Evolutionary conservation across 2,113 vertebrate genomes (phyloP), one percentile per base, ranked within the genome.

Genomic region (Oreotrochilus melanogaster): DNA sequence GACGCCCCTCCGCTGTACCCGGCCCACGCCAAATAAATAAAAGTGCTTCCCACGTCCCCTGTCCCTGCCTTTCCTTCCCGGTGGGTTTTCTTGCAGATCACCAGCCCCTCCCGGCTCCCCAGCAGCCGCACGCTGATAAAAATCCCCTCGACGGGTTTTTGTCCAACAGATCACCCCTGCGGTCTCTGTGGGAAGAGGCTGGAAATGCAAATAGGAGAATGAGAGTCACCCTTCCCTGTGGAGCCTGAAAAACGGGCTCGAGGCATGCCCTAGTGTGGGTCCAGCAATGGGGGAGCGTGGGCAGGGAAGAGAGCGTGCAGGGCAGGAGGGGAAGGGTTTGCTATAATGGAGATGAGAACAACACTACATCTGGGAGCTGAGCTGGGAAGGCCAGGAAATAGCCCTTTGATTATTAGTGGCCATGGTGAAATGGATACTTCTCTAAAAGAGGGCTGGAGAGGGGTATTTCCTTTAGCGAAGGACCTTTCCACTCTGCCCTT

Each of bases 401-500:
- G 80, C 60, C 75, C 47, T 80, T 43, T 73, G 81, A 60, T 87
- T 92, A 90, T 84, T 58, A 89, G 86, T 87, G 93, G 73, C 90
- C 69, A 37, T 66, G 62, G 81, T 67, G 90, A 95, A 96, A 97
- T 87, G 88, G 86, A 90, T 91, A 84, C 78, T 76, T 58, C 28
- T 94, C 21, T 92, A 67, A 66, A 58, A 84, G 61, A 78, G 16
- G 22, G 39, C 15, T 64, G 56, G 83, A 47, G 74, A 69, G 48
- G 78, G 37, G 35, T 82, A 91, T 89, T 97, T 96, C 96, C 92
- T 91, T 87, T 64, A 92, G 74, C 53, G n/a, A 79, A 91, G 66
- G 86, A 89, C 94, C 88, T 96, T 96, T 93, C 92, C 60, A 47
- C 81, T 71, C 72, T 81, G 91, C 87, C 92, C 76, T 95, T 93